phyloP scores from a whole-genome alignment of 2,797 vertebrate species.

The Enteromius paludinosus region DNA sequence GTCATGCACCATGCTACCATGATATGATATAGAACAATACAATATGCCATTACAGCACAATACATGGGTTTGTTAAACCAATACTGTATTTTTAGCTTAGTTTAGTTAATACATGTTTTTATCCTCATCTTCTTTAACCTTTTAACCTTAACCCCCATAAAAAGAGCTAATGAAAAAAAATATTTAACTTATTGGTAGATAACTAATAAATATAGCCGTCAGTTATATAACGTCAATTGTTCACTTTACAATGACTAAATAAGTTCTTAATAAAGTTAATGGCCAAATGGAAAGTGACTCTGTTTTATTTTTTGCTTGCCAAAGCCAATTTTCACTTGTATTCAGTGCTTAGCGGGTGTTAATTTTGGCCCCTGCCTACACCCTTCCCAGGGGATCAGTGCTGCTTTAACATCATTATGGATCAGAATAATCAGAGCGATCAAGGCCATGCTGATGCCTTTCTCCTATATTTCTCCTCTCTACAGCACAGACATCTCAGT shows the following conservation, averaged over 20 bases:
- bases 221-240: not conserved
- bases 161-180: too few relatives aligned
- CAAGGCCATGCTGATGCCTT: constrained; percentile 11
- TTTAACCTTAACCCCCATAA: too few relatives aligned
- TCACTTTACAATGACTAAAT: not conserved
- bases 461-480: not conserved
- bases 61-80: not conserved
- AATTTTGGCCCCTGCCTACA: constrained; percentile 25
- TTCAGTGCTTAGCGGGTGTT: not conserved
- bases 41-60: not conserved
- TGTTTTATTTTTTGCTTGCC: constrained; percentile 4
- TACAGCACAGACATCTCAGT: not conserved
- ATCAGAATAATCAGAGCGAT: constrained; percentile 21
- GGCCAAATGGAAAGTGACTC: not conserved
- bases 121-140: not conserved
- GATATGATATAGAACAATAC: not conserved
- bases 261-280: not conserved
- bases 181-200: too few relatives aligned
- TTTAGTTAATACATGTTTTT: not conserved
- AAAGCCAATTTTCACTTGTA: constrained; percentile 16
- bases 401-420: constrained; percentile 27
- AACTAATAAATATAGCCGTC: too few relatives aligned
- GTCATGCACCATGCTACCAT: not conserved
- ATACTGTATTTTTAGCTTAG: not conserved
- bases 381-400: not conserved